Percentiles rank a stretch among this genome's conserved stretches.
phyloP scores from a whole-genome alignment of 2,113 vertebrate species.

The Scopus umbretta region DNA sequence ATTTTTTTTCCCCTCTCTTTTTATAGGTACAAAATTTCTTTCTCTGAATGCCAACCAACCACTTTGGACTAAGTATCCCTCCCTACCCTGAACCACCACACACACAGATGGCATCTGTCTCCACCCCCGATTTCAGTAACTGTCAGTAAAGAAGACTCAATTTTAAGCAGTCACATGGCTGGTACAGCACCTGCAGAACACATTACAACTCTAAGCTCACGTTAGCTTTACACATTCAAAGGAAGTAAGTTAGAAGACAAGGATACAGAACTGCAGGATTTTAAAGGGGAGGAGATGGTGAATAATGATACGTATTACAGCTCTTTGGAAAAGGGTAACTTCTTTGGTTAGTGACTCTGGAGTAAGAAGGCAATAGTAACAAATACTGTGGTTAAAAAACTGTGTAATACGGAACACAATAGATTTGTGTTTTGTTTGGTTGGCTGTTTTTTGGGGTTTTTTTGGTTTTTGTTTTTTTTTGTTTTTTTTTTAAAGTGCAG shows the following conservation, averaged over 20 bases:
- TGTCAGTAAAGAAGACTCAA: background rate
- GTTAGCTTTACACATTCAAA: background rate
- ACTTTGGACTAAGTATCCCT: background rate
- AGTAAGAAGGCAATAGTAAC: background rate
- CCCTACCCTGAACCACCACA: background rate
- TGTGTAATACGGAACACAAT: background rate
- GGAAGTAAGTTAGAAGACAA: background rate
- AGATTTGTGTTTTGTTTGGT: background rate
- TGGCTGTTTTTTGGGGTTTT: too few relatives aligned
- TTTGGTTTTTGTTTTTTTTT: background rate
- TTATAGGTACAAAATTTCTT: background rate
- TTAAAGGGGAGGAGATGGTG: background rate
- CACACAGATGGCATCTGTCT: background rate
- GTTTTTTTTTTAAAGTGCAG: background rate
- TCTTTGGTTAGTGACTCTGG: background rate
- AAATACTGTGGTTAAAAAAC: background rate
- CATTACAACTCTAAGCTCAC: background rate
- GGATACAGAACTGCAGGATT: background rate
- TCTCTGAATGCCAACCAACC: background rate
- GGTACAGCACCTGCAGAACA: background rate
- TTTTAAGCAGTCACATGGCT: background rate
- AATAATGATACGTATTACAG: background rate
- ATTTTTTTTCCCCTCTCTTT: background rate
- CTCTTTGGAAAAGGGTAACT: background rate
- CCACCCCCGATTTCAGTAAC: background rate